Evolutionary conservation across 2,797 vertebrate species (phyloP).

Genomic region (Enteromius treurensis): DNA sequence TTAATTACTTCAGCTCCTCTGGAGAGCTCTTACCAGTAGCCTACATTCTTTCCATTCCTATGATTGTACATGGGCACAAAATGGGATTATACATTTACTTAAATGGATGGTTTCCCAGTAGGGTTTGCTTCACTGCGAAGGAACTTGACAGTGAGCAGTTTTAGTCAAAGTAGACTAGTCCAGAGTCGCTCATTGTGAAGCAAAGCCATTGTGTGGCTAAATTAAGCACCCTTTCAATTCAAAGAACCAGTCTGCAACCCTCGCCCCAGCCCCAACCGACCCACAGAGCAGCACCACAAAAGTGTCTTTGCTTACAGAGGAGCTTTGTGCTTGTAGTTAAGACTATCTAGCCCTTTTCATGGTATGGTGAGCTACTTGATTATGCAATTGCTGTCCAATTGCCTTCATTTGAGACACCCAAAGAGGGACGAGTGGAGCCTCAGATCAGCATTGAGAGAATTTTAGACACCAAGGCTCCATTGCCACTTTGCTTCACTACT

Average conservation of each 20-base stretch:
- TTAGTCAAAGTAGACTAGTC: slow-evolving; percentile 43
- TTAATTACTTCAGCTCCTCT: slow-evolving; percentile 54
- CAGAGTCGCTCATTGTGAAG: slow-evolving; percentile 42
- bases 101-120: slow-evolving; percentile 45
- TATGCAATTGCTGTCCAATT: slow-evolving; percentile 29
- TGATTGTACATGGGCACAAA: slow-evolving; percentile 36
- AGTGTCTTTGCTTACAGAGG: slow-evolving; percentile 40
- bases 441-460: slow-evolving; percentile 21
- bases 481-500: slow-evolving; percentile 10
- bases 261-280: slow-evolving; percentile 41
- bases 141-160: slow-evolving; percentile 31
- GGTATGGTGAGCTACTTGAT: slow-evolving; percentile 31
- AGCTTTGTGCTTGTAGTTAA: slow-evolving; percentile 26
- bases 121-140: slow-evolving; percentile 26
- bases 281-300: slow-evolving; percentile 38
- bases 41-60: slow-evolving; percentile 41
- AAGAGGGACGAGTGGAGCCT: slow-evolving; percentile 15
- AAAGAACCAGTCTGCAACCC: slow-evolving; percentile 31
- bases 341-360: slow-evolving; percentile 32
- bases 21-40: slow-evolving; percentile 32
- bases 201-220: slow-evolving; percentile 41
- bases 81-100: slow-evolving; percentile 44
- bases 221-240: slow-evolving; percentile 49
- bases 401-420: slow-evolving; percentile 3
- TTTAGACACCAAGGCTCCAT: slow-evolving; percentile 26